Base-by-base conservation (phyloP, 2,113 vertebrate species). In the Malurus alboscapulatus region DNA sequence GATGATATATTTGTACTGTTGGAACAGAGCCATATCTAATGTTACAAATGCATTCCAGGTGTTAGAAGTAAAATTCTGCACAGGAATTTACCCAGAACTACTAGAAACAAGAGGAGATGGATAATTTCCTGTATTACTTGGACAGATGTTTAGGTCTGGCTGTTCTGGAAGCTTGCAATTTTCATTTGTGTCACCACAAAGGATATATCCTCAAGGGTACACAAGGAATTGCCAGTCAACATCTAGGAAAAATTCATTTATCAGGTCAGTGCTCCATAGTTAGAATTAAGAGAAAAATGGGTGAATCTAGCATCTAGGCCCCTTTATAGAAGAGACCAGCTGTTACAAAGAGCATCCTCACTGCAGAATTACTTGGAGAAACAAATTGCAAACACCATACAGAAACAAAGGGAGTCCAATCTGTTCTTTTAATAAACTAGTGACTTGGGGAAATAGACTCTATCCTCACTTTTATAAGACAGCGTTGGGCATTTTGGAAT, bases 21-120 rank as follows among this genome's bases (percentile, higher is more conserved):
- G 89, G 59, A 92, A 75, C 26, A 90, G 45, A 91, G 77, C 81
- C 86, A 67, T 55, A 88, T 88, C 87, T 91, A 81, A 88, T 67
- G 63, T 94, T 92, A 90, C 83, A 94, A 92, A 93, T 90, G 74
- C 24, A 81, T 38, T 77, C 80, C 86, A 96, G 83, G 86, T 96
- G 79, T 83, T 86, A 77, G 38, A 89, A 66, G 40, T 13, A 93
- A 93, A 94, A 91, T 76, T 87, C 14, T 69, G 74, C 38, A 85
- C 18, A 85, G 54, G 22, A 88, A 88, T 93, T 80, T 90, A 45
- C 78, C 34, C 82, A 90, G 54, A 85, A 85, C 47, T 73, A 29
- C 54, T 32, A 82, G 71, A 90, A 94, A 91, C 7, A 76, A 73
- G 45, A 83, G 50, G 63, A 93, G 67, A 90, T 69, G 22, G 78